Conservation (phyloP, 2,113 vertebrate genomes). For the Sinocyclocheilus maitianheensis region DNA sequence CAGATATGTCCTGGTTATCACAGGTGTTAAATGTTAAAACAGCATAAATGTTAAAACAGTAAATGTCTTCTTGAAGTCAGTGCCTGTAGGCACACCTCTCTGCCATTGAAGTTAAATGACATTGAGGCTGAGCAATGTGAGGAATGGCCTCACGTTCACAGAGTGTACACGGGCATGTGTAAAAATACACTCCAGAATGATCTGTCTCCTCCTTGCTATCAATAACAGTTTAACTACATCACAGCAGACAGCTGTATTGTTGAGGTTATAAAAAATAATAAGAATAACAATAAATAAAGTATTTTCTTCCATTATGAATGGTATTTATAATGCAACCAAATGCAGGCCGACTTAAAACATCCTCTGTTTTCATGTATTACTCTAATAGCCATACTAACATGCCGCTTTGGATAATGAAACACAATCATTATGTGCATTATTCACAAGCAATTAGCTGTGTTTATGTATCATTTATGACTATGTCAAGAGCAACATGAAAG, state of each 20-base stretch:
- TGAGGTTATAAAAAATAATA: background rate
- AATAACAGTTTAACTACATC: constrained; percentile 58
- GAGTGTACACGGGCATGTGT: constrained; percentile 28
- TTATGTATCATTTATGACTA: constrained; percentile 25
- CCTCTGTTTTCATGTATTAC: background rate
- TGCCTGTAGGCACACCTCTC: constrained; percentile 8
- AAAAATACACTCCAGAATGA: constrained; percentile 50
- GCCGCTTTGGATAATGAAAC: background rate
- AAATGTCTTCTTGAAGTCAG: constrained; percentile 5
- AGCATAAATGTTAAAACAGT: background rate
- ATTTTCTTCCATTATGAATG: too few relatives aligned
- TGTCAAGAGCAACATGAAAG: background rate
- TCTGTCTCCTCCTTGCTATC: constrained; percentile 56
- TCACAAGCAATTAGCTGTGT: constrained; percentile 12
- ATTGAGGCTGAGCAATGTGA: constrained; percentile 39
- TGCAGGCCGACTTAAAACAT: background rate
- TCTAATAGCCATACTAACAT: background rate
- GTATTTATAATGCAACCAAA: background rate
- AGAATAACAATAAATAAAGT: too few relatives aligned
- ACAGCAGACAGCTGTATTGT: constrained; percentile 34
- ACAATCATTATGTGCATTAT: constrained; percentile 29
- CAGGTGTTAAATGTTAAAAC: background rate
- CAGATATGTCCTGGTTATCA: too few relatives aligned
- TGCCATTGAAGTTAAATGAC: constrained; percentile 50
- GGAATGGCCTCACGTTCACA: constrained; percentile 20